Conservation (phyloP, 2,888 invertebrate species). For the Chloromyia formosa region DNA sequence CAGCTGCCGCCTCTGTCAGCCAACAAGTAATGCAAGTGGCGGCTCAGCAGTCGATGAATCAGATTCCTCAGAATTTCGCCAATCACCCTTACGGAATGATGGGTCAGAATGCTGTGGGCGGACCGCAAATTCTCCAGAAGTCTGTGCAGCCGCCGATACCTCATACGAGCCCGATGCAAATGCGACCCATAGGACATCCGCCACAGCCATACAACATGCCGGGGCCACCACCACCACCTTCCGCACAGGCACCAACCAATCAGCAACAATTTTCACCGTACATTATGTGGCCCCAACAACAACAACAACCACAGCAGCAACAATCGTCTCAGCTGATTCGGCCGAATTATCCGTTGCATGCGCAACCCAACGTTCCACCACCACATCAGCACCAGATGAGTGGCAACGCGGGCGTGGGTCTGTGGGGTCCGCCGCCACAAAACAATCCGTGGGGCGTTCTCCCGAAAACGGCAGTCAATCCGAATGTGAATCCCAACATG, state of each 20-base stretch:
- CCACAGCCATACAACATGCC: slow-evolving; percentile 55
- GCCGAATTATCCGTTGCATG: slow-evolving; percentile 50
- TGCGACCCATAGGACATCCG: slow-evolving; percentile 51
- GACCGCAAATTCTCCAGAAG: slow-evolving; percentile 54
- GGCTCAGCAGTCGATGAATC: slow-evolving; percentile 53
- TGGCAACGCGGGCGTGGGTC: slow-evolving; percentile 62
- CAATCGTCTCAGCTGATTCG: slow-evolving; percentile 48
- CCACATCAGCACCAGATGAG: slow-evolving; percentile 45
- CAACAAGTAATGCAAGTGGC: slow-evolving; percentile 56
- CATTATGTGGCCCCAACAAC: slow-evolving; percentile 60
- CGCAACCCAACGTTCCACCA: slow-evolving; percentile 54
- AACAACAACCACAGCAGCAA: slow-evolving; percentile 53
- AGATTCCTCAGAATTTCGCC: slow-evolving; percentile 51
- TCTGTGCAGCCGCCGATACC: slow-evolving; percentile 51
- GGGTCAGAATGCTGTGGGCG: slow-evolving; percentile 54
- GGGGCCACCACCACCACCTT: slow-evolving; percentile 52
- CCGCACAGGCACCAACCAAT: slow-evolving; percentile 28
- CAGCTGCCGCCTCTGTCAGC: slow-evolving; percentile 46
- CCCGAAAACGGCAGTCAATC: slow-evolving; percentile 55
- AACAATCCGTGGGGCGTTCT: slow-evolving; percentile 62
- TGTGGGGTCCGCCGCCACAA: slow-evolving; percentile 63
- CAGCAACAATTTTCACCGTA: slow-evolving; percentile 59
- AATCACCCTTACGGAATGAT: slow-evolving; percentile 55
- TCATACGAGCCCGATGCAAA: slow-evolving; percentile 55
- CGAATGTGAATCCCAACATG: slow-evolving; percentile 48